Evolutionary conservation across 2,113 vertebrate species (phyloP), one percentile per base, ranked within the genome.

Genomic region (Petrocephalus zakoni): DNA sequence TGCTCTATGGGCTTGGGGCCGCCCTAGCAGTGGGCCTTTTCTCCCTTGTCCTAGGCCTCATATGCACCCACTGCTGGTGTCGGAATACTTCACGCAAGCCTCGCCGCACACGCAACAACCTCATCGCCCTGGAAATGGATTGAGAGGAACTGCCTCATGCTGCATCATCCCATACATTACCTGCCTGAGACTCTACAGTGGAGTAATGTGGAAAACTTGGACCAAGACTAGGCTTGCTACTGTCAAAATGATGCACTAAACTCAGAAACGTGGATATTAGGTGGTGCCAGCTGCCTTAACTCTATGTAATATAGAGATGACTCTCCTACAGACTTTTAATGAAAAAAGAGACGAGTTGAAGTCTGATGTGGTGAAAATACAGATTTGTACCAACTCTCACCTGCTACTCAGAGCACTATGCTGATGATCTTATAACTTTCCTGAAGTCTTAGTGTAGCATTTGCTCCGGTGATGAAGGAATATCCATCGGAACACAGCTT

Each of bases 101-200:
- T 58, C 5, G 94, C 95, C 5, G 94, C 95, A 56, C 97, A 91
- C 92, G 96, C 51, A 97, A 95, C 92, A 95, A 97, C 86, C 97
- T 99, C 21, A 97, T 99, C 96, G 97, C 97, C 17, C 96, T 97
- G 96, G 97, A 98, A 94, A 97, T 97, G 96, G 98, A 99, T 95
- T 99, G 94, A 99, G 93, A 0, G 0, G 46, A 34, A 78, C 47
- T 58, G n/a, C 4, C 29, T 34, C 64, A n/a, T 68, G 11, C 19
- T 0, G 81, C 42, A 83, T 46, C 42, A 49, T 22, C 37, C 3
- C 17, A 47, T 8, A 47, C 19, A 19, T 47, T 49, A 10, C 64
- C 25, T 29, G 81, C 21, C 37, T 47, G 19, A 22, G 2, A 83
- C 42, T 83, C 81, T 21, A 47, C 21, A 47, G 15, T 9, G 11